These are phyloP conservation scores for Ischnura elegans DNA, from an alignment of 2,888 invertebrate genomes.

Conservation along the genomic window DNA sequence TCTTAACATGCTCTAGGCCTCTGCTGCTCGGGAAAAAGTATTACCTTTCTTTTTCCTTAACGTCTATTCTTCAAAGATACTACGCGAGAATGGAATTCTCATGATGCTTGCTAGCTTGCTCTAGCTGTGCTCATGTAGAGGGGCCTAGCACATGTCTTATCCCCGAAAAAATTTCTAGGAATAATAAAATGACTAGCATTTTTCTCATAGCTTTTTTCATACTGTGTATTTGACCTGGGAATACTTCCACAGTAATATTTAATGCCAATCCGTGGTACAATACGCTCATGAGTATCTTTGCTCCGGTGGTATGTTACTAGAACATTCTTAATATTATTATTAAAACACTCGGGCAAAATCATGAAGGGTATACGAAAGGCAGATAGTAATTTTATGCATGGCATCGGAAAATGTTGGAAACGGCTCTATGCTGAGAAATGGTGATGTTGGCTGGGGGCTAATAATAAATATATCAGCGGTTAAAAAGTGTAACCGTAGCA, in stretches of 20 bases:
- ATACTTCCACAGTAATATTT: background rate
- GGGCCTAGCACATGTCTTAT: background rate
- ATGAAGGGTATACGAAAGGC: no score
- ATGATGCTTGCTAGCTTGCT: background rate
- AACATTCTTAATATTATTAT: no score
- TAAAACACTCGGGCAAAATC: no score
- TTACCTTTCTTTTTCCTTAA: background rate
- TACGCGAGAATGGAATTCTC: conserved; percentile 24
- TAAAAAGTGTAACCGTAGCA: no score
- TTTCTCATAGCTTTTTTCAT: background rate
- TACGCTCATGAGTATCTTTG: background rate
- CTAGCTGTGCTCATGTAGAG: background rate
- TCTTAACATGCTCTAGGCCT: conserved; percentile 12
- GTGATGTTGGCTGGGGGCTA: no score
- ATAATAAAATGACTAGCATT: background rate
- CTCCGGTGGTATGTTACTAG: no score
- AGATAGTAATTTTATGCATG: no score
- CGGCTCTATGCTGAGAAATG: no score
- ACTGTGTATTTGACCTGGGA: background rate
- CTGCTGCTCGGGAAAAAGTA: background rate
- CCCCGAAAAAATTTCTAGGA: background rate
- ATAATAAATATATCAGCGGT: no score
- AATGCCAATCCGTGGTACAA: background rate
- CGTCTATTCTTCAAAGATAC: background rate
- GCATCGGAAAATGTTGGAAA: no score